phyloP scores from a whole-genome alignment of 1,140 invertebrate genomes.

The Panulirus ornatus region DNA sequence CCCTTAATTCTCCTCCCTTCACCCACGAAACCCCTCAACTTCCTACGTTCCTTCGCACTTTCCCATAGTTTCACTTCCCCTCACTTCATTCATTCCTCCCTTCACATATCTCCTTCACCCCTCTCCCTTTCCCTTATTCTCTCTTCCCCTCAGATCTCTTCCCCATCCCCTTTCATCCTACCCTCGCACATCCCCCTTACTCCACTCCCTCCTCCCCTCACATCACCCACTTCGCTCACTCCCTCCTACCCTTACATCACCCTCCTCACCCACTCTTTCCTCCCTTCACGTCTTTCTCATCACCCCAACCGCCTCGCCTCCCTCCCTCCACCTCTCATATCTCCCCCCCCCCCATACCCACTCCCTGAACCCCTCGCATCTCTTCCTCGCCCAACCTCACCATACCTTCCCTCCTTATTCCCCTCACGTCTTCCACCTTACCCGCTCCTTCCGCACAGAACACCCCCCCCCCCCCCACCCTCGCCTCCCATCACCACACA shows the following conservation, averaged over 20 bases:
- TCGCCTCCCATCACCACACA: too few species aligned
- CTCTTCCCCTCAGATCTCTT: neutral
- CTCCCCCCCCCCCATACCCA: too few species aligned
- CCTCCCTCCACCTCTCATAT: too few species aligned
- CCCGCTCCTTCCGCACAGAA: neutral
- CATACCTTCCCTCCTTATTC: neutral
- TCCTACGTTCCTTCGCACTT: too few species aligned
- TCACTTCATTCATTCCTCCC: too few species aligned
- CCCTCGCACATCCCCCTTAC: neutral
- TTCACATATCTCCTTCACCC: neutral
- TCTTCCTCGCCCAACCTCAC: too few species aligned
- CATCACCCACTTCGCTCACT: too few species aligned
- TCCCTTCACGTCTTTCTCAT: neutral
- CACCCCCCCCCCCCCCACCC: neutral
- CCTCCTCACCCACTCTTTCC: neutral
- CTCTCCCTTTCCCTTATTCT: conserved; percentile 35
- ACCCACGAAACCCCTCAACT: too few species aligned
- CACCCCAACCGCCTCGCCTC: too few species aligned
- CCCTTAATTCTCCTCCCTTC: too few species aligned
- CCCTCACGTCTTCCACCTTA: neutral
- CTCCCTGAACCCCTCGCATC: too few species aligned
- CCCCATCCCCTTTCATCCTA: neutral
- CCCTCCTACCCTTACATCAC: neutral
- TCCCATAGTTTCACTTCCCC: too few species aligned
- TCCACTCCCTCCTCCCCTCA: neutral